A percentile compares a stretch with the other conserved stretches of the same genome.
Conservation (phyloP, 2,113 vertebrate genomes). For the Tonatia bakeri region DNA sequence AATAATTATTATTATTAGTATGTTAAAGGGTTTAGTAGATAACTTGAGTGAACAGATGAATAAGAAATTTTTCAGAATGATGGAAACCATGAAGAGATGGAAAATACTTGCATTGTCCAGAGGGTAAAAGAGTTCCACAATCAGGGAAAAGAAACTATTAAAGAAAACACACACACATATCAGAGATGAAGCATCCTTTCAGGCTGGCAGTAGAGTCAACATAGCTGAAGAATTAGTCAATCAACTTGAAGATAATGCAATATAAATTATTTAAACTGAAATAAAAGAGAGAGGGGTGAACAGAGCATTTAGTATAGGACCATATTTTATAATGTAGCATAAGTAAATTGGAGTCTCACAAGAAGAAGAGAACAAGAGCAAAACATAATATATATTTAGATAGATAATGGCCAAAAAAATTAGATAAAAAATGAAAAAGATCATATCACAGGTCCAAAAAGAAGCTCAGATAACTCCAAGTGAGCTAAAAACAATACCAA, state of each 20-base stretch:
- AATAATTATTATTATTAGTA: background rate
- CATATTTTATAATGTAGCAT: background rate
- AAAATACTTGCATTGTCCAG: background rate
- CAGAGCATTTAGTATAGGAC: background rate
- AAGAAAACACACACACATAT: background rate
- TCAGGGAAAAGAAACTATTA: background rate
- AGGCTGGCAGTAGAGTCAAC: background rate
- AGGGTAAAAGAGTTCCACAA: background rate
- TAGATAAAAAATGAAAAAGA: background rate
- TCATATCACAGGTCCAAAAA: background rate
- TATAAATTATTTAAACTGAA: background rate
- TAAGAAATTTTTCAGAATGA: background rate
- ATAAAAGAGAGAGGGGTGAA: background rate
- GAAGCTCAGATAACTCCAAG: background rate
- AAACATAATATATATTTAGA: background rate
- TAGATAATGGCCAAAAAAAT: background rate
- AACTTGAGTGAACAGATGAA: background rate
- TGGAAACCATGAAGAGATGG: background rate
- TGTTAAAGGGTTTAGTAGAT: background rate
- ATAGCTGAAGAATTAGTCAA: background rate
- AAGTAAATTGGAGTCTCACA: background rate
- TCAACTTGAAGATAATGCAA: background rate
- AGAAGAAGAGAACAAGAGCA: background rate
- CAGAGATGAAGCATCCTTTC: background rate
- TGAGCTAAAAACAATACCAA: background rate